A percentile compares a stretch with the other conserved stretches of the same genome.
Evolutionary conservation across 1,140 invertebrate genomes (phyloP).

Genomic region (Drosophila biarmipes): DNA sequence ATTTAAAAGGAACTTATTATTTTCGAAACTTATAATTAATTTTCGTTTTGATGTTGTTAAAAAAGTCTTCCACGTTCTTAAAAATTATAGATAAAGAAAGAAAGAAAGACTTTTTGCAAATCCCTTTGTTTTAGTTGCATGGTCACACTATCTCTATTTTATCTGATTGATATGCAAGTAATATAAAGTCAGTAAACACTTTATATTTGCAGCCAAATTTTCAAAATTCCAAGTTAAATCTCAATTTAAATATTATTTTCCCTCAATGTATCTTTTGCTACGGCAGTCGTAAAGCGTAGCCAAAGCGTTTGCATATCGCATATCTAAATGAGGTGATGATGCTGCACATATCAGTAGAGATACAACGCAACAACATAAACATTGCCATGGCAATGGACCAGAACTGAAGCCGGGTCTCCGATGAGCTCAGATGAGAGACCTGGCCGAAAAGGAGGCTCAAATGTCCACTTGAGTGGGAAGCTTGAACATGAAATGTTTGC

Average conservation of each 20-base stretch:
- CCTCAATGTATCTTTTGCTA: constrained; percentile 4
- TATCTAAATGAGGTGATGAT: constrained; percentile 82
- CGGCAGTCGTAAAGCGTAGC: constrained; percentile 60
- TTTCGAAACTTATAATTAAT: too few relatives aligned
- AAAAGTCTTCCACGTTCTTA: too few relatives aligned
- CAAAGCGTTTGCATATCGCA: constrained; percentile 78
- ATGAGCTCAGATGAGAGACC: constrained; percentile 35
- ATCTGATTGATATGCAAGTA: too few relatives aligned
- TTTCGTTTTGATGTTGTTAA: background rate
- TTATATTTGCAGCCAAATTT: background rate
- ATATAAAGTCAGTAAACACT: too few relatives aligned
- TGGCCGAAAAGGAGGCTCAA: constrained; percentile 68
- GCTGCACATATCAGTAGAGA: constrained; percentile 78
- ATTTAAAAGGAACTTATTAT: too few relatives aligned
- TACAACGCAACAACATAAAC: constrained; percentile 65
- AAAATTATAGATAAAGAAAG: background rate
- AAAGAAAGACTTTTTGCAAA: background rate
- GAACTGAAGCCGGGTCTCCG: constrained; percentile 23
- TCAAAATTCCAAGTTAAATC: background rate
- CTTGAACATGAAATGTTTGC: constrained; percentile 80
- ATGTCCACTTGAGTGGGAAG: constrained; percentile 81
- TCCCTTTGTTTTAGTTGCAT: background rate
- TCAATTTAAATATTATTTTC: background rate
- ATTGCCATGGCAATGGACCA: constrained; percentile 50
- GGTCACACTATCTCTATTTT: background rate